Conservation (phyloP, 2,113 vertebrate genomes). For the Hyperopisus bebe region DNA sequence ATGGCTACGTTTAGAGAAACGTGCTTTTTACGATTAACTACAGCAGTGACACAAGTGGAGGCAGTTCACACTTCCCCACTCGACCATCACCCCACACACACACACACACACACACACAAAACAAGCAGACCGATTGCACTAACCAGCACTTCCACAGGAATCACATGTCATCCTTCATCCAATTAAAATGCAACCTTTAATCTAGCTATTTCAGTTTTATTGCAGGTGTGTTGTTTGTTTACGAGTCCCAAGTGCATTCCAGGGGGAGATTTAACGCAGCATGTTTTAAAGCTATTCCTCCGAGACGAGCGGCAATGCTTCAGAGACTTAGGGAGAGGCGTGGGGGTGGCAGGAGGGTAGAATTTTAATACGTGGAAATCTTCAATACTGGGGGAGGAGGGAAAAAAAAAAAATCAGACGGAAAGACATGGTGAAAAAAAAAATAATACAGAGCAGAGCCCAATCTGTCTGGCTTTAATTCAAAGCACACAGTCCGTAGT, state of each 20-base stretch:
- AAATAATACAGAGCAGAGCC: slow-evolving; percentile 26
- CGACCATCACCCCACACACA: not conserved
- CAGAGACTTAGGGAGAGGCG: slow-evolving; percentile 1
- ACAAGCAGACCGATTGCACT: slow-evolving; percentile 25
- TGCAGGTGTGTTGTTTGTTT: slow-evolving; percentile 34
- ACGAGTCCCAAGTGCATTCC: slow-evolving; percentile 29
- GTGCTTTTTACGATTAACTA: slow-evolving; percentile 30
- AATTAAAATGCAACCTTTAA: slow-evolving; percentile 9
- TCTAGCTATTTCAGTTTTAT: slow-evolving; percentile 21
- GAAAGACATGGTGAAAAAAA: slow-evolving; percentile 18
- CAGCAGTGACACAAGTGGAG: slow-evolving; percentile 36
- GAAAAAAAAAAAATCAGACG: slow-evolving; percentile 5
- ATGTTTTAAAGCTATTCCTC: slow-evolving; percentile 17
- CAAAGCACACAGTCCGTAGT: slow-evolving; percentile 30
- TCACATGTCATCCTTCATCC: not conserved
- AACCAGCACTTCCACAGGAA: not conserved
- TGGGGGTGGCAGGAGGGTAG: slow-evolving; percentile 11
- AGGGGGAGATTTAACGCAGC: slow-evolving; percentile 19
- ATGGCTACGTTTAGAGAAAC: slow-evolving; percentile 24
- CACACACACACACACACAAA: slow-evolving; percentile 1
- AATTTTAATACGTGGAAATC: slow-evolving; percentile 36
- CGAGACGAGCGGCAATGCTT: slow-evolving; percentile 12
- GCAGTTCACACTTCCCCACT: slow-evolving; percentile 23
- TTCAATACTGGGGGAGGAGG: slow-evolving; percentile 19
- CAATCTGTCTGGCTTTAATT: slow-evolving; percentile 41